phyloP scores from a whole-genome alignment of 1,140 invertebrate genomes.

The Arctopsyche grandis region DNA sequence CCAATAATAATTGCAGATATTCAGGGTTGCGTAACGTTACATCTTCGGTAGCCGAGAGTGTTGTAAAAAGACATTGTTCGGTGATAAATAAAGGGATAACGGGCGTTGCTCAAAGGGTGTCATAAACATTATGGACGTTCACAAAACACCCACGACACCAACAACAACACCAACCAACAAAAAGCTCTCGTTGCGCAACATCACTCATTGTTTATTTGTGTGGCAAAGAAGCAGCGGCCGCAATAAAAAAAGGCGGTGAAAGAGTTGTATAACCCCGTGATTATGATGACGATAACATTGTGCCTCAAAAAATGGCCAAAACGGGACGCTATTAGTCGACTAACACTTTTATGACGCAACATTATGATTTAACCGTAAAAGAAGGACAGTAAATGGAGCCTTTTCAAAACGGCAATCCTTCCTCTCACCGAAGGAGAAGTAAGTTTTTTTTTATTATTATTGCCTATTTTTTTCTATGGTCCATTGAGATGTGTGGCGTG shows the following conservation, averaged over 20 bases:
- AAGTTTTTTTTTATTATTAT: no score
- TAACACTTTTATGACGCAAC: conserved; percentile 4
- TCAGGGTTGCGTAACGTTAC: background rate
- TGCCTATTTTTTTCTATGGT: background rate
- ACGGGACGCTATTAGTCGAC: background rate
- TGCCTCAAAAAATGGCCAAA: background rate
- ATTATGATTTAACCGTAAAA: conserved; percentile 8
- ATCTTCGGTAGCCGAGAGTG: background rate
- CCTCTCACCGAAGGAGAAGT: background rate
- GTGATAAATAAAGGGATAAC: conserved; percentile 25
- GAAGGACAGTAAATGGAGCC: background rate
- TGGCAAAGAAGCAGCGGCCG: background rate
- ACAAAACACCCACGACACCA: conserved; percentile 15
- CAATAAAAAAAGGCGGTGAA: background rate
- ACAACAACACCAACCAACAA: background rate
- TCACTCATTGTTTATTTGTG: conserved; percentile 1
- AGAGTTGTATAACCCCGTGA: conserved; percentile 9
- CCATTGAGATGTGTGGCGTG: background rate
- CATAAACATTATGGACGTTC: conserved; percentile 25
- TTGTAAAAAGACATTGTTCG: conserved; percentile 22
- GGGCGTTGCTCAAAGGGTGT: conserved; percentile 17
- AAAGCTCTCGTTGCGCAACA: background rate
- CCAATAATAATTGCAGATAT: background rate
- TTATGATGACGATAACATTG: background rate
- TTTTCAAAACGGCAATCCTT: background rate